Evolutionary conservation across 2,888 invertebrate genomes (phyloP), one percentile per base, ranked within the genome.

Genomic region (Lithodes maja): DNA sequence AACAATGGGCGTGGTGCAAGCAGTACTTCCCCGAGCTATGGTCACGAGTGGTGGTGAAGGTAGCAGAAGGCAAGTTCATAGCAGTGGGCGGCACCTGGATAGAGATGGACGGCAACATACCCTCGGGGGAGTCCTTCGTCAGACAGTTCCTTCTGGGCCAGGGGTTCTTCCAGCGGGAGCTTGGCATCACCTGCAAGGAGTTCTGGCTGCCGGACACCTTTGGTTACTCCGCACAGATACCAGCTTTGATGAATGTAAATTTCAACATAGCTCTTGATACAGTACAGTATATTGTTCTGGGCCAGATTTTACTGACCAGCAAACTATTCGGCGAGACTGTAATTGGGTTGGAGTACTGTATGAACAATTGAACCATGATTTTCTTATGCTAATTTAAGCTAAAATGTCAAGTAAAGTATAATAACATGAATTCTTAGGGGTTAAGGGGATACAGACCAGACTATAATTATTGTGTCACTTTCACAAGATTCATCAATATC

Each of bases 201-300:
- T 94, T 95, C 92, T 95, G 95, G 95, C 93, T 95, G 68, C 95
- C 95, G 0, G 95, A 95, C 92, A 95, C 95, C 1, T 95, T 95
- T 93, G 95, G 95, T 3, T 95, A 95, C 92, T 94, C 94, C 1
- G 94, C 94, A 2, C 95, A 95, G 93, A 93, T 95, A 83, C 95
- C 95, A n/a, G 71, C 71, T n/a, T 17, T 71, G n/a, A 71, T 71
- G 71, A 71, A 71, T n/a, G 71, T 71, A n/a, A 71, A n/a, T 71
- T 2, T 71, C n/a, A 61, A 61, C 33, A 33, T 33, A 33, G 33
- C 33, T 33, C 33, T 33, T 33, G 33, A 33, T 33, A 33, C 33
- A 33, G 33, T 33, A 33, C 33, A 33, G 33, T 33, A 33, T 33
- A 33, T 33, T 33, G 33, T 33, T 33, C 33, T 33, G 33, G 33